Conservation (phyloP, 2,888 invertebrate species). For the Tridacna gigas region DNA sequence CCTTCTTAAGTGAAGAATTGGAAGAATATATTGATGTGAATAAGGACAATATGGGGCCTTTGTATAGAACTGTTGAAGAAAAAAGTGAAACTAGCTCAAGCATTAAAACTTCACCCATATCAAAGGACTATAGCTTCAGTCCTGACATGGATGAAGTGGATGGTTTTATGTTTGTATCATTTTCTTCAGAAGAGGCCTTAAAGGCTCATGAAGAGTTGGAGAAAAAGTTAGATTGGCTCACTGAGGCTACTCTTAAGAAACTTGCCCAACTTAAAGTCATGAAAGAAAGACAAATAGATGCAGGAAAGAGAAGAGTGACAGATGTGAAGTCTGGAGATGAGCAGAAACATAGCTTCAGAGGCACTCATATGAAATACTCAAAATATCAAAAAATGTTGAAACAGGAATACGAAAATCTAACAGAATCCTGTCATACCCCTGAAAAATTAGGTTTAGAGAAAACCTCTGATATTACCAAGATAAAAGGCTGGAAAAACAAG, state of each 20-base stretch:
- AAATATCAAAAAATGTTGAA: slow-evolving; percentile 75
- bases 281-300: slow-evolving; percentile 56
- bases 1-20: slow-evolving; percentile 73
- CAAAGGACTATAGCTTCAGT: slow-evolving; percentile 36
- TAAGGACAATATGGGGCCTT: slow-evolving; percentile 38
- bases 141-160: slow-evolving; percentile 81
- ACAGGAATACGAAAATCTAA: slow-evolving; percentile 65
- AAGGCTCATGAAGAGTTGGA: slow-evolving; percentile 77
- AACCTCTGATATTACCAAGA: slow-evolving; percentile 78
- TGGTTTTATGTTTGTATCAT: slow-evolving; percentile 79
- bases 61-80: background rate
- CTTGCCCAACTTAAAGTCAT: slow-evolving; percentile 57
- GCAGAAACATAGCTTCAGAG: slow-evolving; percentile 72
- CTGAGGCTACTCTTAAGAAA: slow-evolving; percentile 45
- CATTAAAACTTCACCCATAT: background rate
- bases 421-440: background rate
- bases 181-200: slow-evolving; percentile 73
- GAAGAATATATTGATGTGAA: slow-evolving; percentile 68
- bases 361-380: slow-evolving; percentile 75
- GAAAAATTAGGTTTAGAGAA: slow-evolving; percentile 64
- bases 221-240: slow-evolving; percentile 63
- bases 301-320: slow-evolving; percentile 57
- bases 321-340: slow-evolving; percentile 62
- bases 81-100: slow-evolving; percentile 6
- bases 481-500: slow-evolving; percentile 81